Base-by-base conservation (phyloP, 2,888 invertebrate species). In the Chymomyza amoena region DNA sequence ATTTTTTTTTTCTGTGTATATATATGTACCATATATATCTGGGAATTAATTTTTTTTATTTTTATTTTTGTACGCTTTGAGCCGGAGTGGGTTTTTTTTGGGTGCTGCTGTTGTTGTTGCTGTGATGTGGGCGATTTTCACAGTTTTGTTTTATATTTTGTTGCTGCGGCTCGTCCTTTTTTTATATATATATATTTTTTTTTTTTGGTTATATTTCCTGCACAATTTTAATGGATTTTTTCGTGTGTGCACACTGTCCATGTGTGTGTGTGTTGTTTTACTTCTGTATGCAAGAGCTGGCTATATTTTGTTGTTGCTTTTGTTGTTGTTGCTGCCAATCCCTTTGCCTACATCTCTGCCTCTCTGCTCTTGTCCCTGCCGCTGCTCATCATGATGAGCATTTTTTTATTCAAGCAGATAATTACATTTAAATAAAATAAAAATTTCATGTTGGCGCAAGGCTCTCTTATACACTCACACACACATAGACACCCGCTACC, bases 361-460 rank as follows among this genome's bases (percentile, higher is more conserved):
- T 39, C 16, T 16, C 51, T 51, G 51, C 4, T 1, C 51, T 1
- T 2, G 51, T 6, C 51, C 51, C 16, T 16, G 52, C 18, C 52
- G 52, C 52, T 18, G 80, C 81, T 87, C 82, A 78, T 87, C 87
- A 81, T 82, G 89, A 88, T 85, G 89, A 89, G 83, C 78, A 84
- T 90, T 90, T 82, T 81, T 86, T 82, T 90, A 87, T 87, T 89
- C 88, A 87, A 88, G 87, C 89, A 90, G 91, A 91, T 91, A 91
- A 91, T 91, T 91, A 91, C 91, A 91, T 91, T 91, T 91, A 91
- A 91, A 91, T 91, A 90, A 91, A 90, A 91, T 90, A 90, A 91
- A 91, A 91, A 89, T 90, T 91, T 90, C 83, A 91, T 90, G 89
- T 81, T 68, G 77, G 79, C 76, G 75, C 75, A 71, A 75, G 73